Conservation (phyloP, 1,140 invertebrate genomes). For the Nymphalis io region DNA sequence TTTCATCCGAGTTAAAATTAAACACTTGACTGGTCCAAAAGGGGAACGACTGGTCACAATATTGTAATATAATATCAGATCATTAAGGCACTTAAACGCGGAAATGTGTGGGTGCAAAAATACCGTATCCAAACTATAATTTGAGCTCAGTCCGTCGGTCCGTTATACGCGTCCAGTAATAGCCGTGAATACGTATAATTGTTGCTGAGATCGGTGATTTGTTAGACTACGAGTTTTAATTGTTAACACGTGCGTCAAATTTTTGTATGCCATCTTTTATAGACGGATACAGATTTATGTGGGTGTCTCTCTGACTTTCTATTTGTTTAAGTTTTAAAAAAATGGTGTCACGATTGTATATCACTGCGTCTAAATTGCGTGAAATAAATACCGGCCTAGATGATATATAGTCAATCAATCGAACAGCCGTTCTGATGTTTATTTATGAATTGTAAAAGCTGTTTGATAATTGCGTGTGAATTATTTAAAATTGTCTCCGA, state of each 20-base stretch:
- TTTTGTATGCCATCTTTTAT: constrained; percentile 49
- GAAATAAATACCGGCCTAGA: not conserved
- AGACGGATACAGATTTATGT: constrained; percentile 43
- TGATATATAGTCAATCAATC: not conserved
- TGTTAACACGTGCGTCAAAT: constrained; percentile 72
- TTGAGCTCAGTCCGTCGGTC: constrained; percentile 69
- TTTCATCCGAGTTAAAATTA: constrained; percentile 4
- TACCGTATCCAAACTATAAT: constrained; percentile 79
- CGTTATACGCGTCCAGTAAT: constrained; percentile 69
- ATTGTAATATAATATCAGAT: constrained; percentile 78
- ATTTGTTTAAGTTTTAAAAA: constrained; percentile 43
- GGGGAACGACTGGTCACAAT: constrained; percentile 60
- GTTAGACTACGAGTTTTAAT: constrained; percentile 68
- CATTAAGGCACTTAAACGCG: constrained; percentile 73
- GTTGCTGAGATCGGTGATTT: constrained; percentile 62
- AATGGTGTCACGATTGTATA: constrained; percentile 23
- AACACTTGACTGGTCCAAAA: constrained; percentile 50
- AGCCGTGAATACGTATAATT: constrained; percentile 71
- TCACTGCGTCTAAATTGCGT: not conserved
- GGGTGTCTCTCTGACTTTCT: constrained; percentile 54
- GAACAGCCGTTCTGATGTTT: too few species aligned
- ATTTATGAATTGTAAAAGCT: not conserved
- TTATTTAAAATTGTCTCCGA: not conserved
- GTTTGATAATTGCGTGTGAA: not conserved
- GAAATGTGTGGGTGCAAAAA: constrained; percentile 79